phyloP scores from a whole-genome alignment of 2,797 vertebrate genomes.

The Rhadinocentrus ornatus region DNA sequence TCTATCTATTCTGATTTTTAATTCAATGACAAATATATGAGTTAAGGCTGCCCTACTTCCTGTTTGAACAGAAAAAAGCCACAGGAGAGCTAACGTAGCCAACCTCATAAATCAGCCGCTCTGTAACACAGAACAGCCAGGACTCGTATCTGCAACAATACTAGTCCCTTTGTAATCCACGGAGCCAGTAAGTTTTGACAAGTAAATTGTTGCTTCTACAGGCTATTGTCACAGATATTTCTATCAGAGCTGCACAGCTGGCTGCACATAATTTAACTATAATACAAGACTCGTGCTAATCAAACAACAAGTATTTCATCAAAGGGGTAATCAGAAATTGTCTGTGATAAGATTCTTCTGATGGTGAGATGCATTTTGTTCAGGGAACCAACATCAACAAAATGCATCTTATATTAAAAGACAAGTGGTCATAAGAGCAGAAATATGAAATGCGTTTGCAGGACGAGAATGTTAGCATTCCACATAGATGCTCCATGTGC shows the following conservation, averaged over 20 bases:
- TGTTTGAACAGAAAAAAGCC: slow-evolving; percentile 67
- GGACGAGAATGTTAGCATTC: neutral
- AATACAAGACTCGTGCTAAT: slow-evolving; percentile 10
- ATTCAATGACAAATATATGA: slow-evolving; percentile 66
- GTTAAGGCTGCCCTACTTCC: slow-evolving; percentile 74
- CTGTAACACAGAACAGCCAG: slow-evolving; percentile 57
- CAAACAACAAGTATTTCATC: neutral
- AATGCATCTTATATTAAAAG: neutral
- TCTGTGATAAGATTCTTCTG: neutral
- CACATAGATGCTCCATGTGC: neutral
- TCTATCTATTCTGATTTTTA: slow-evolving; percentile 47
- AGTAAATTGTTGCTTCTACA: slow-evolving; percentile 16
- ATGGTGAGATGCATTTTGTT: slow-evolving; percentile 4
- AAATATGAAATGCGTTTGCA: slow-evolving; percentile 10
- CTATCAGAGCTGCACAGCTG: slow-evolving; percentile 28
- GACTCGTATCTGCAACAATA: slow-evolving; percentile 69
- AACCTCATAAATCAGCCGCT: slow-evolving; percentile 81
- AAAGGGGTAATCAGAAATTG: neutral
- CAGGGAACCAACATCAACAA: neutral
- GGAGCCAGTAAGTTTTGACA: slow-evolving; percentile 29
- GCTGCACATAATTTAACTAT: slow-evolving; percentile 19
- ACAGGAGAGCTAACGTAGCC: slow-evolving; percentile 64
- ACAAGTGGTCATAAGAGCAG: neutral
- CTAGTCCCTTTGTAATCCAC: slow-evolving; percentile 60
- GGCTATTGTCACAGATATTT: slow-evolving; percentile 33